Evolutionary conservation across 2,888 invertebrate genomes (phyloP).

Genomic region (Anaspis maculata): DNA sequence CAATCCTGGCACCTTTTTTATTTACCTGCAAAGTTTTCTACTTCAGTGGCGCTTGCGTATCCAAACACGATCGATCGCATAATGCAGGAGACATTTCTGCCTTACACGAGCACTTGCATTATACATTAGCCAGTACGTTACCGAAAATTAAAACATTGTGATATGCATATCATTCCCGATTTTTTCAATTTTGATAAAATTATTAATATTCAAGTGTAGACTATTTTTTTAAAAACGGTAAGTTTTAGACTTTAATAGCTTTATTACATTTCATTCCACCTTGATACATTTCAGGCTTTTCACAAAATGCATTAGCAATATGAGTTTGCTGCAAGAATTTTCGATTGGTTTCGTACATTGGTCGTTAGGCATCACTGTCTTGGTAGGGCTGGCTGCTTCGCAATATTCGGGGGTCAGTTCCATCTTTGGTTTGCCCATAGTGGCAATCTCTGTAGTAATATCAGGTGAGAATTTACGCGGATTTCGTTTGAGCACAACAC

Average conservation of each 20-base stretch:
- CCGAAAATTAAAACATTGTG: too few relatives aligned
- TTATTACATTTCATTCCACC: too few relatives aligned
- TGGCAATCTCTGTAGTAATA: conserved; percentile 43
- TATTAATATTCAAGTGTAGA: too few relatives aligned
- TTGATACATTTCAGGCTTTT: too few relatives aligned
- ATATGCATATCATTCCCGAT: too few relatives aligned
- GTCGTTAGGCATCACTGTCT: conserved; percentile 51
- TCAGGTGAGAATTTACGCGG: conserved; percentile 48
- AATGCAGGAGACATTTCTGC: not conserved
- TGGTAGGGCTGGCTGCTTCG: conserved; percentile 52
- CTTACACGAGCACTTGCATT: too few relatives aligned
- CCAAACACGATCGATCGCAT: not conserved
- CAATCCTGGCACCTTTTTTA: too few relatives aligned
- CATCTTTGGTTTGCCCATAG: conserved; percentile 48
- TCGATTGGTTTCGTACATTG: conserved; percentile 44
- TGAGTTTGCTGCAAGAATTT: conserved; percentile 27
- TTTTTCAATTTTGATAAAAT: too few relatives aligned
- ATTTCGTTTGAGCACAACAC: conserved; percentile 1
- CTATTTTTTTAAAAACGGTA: too few relatives aligned
- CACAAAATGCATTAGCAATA: too few relatives aligned
- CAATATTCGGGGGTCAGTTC: conserved; percentile 51
- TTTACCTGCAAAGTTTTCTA: not conserved
- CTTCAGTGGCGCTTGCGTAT: not conserved
- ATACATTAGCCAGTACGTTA: too few relatives aligned
- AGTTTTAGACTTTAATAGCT: too few relatives aligned